Evolutionary conservation across 2,888 invertebrate genomes (phyloP).

Genomic region (Euclidia mi): DNA sequence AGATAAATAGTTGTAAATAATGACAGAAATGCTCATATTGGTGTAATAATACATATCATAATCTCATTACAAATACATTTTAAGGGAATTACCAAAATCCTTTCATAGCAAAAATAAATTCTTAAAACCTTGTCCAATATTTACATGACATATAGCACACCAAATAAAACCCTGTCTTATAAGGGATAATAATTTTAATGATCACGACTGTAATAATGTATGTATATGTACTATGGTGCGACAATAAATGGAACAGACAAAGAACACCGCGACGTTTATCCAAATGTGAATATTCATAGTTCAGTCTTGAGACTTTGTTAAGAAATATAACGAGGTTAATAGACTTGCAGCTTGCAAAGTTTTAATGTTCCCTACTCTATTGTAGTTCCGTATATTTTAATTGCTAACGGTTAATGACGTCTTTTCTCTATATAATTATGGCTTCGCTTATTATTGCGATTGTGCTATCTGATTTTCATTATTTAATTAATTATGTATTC

Average conservation of each 20-base stretch:
- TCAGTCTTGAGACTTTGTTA: slow-evolving; percentile 45
- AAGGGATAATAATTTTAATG: background rate
- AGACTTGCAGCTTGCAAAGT: slow-evolving; percentile 34
- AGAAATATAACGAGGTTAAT: slow-evolving; percentile 58
- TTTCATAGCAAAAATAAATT: no score
- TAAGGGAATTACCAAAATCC: no score
- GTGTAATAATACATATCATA: no score
- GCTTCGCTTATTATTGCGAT: slow-evolving; percentile 33
- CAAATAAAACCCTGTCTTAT: no score
- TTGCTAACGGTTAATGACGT: slow-evolving; percentile 31
- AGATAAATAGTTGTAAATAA: no score
- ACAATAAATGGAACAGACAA: slow-evolving; percentile 27
- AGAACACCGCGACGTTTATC: slow-evolving; percentile 42
- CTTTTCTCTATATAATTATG: slow-evolving; percentile 32
- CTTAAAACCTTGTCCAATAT: no score
- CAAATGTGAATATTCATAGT: slow-evolving; percentile 56
- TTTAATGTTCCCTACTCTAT: slow-evolving; percentile 26
- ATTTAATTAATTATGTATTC: no score
- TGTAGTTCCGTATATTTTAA: slow-evolving; percentile 45
- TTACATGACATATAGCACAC: no score
- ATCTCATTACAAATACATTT: no score
- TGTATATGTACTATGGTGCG: slow-evolving; percentile 24
- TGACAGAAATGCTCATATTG: no score
- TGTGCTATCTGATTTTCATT: slow-evolving; percentile 11
- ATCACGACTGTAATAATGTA: background rate